phyloP scores from a whole-genome alignment of 2,113 vertebrate genomes.

The Neolamprologus tretocephalus region DNA sequence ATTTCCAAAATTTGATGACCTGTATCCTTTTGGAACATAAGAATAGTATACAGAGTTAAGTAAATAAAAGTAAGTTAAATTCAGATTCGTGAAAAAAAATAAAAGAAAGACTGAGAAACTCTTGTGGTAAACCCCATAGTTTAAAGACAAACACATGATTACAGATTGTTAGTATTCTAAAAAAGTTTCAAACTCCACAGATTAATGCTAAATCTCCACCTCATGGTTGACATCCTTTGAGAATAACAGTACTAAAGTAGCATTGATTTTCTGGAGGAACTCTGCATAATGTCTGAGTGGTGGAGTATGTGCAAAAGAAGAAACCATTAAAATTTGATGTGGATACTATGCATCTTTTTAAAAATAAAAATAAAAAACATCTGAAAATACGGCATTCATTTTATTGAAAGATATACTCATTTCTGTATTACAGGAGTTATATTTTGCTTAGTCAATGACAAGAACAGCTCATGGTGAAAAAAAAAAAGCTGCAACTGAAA shows the following conservation, averaged over 20 bases:
- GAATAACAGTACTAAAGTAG: background rate
- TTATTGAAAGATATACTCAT: background rate
- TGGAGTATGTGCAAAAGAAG: background rate
- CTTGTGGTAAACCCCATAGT: background rate
- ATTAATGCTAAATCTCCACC: background rate
- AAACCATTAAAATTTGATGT: background rate
- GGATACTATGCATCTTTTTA: background rate
- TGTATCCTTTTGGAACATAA: background rate
- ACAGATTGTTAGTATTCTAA: background rate
- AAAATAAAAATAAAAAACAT: background rate
- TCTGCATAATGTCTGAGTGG: background rate
- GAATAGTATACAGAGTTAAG: background rate
- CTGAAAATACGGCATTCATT: background rate
- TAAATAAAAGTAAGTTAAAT: background rate
- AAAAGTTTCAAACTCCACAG: background rate
- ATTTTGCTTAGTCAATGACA: background rate
- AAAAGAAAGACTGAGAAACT: background rate
- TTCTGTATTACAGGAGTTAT: background rate
- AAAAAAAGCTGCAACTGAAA: background rate
- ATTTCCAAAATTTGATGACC: background rate
- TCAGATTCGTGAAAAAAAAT: background rate
- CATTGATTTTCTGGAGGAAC: background rate
- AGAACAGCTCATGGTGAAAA: no score
- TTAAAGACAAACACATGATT: background rate
- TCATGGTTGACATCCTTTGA: background rate